Conservation (phyloP, 1,140 invertebrate genomes). For the Drosophila kikkawai region DNA sequence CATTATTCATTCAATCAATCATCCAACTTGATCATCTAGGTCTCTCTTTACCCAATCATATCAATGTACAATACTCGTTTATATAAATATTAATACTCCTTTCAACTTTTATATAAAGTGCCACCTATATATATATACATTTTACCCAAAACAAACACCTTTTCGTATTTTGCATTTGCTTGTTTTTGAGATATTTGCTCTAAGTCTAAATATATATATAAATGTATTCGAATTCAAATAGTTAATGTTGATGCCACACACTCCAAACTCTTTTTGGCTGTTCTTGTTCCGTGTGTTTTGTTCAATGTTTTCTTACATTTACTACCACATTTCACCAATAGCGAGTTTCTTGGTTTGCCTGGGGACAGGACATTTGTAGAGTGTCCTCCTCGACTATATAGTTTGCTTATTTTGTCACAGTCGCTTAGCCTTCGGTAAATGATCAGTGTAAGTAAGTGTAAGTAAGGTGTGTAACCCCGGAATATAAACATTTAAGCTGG, state of each 20-base stretch:
- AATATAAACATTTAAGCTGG: neutral
- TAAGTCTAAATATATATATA: slow-evolving; percentile 13
- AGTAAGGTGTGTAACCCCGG: slow-evolving; percentile 31
- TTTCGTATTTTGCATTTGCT: slow-evolving; percentile 73
- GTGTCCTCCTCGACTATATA: slow-evolving; percentile 23
- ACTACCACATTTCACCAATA: slow-evolving; percentile 26
- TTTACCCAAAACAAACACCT: slow-evolving; percentile 32
- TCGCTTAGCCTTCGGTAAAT: slow-evolving; percentile 28
- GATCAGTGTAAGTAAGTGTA: slow-evolving; percentile 56
- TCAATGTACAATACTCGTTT: slow-evolving; percentile 43
- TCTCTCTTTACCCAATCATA: slow-evolving; percentile 27
- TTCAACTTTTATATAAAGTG: slow-evolving; percentile 30
- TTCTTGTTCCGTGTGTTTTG: slow-evolving; percentile 59
- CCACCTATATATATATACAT: slow-evolving; percentile 29
- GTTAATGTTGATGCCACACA: slow-evolving; percentile 44
- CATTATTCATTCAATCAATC: slow-evolving; percentile 42
- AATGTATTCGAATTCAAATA: slow-evolving; percentile 45
- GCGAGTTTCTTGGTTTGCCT: slow-evolving; percentile 28
- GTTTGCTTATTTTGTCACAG: slow-evolving; percentile 37
- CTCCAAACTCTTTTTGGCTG: slow-evolving; percentile 45
- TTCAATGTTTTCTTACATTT: slow-evolving; percentile 44
- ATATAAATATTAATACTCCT: slow-evolving; percentile 35
- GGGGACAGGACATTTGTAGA: slow-evolving; percentile 48
- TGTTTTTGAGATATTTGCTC: slow-evolving; percentile 50
- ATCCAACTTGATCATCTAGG: slow-evolving; percentile 41